Evolutionary conservation across 2,113 vertebrate genomes (phyloP).

Genomic region (Protobothrops flavoviridis): DNA sequence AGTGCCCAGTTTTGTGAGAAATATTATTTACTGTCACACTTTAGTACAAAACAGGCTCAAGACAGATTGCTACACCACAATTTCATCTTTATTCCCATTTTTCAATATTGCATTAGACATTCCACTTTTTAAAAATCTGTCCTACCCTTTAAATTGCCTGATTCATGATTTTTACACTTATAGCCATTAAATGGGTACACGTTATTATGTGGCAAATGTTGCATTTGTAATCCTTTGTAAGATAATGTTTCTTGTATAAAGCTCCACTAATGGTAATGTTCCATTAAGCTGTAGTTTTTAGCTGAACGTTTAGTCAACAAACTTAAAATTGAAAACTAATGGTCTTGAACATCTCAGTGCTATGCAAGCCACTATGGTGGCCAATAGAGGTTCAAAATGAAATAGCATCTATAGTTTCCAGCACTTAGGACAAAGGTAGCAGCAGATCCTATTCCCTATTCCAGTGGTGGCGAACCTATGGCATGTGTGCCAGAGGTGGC

Average conservation of each 20-base stretch:
- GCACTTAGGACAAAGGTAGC: not conserved
- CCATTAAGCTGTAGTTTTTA: constrained; percentile 28
- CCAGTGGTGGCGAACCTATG: no score
- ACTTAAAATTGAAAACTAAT: constrained; percentile 33
- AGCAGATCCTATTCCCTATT: not conserved
- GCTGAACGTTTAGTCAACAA: constrained; percentile 23
- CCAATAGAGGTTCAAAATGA: not conserved
- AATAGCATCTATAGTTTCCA: not conserved
- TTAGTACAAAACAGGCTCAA: not conserved
- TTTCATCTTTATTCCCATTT: not conserved
- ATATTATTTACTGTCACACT: not conserved
- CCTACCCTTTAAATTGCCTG: not conserved
- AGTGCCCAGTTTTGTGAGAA: not conserved
- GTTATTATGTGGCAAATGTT: constrained; percentile 12
- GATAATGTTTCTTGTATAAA: constrained; percentile 26
- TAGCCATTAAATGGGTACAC: not conserved
- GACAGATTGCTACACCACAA: not conserved
- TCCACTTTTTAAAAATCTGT: not conserved
- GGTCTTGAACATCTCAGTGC: constrained; percentile 7
- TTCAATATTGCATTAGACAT: not conserved
- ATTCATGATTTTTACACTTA: not conserved
- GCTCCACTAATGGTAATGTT: constrained; percentile 19
- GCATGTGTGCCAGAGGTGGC: no score
- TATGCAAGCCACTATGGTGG: not conserved
- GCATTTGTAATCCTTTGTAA: constrained; percentile 18